Evolutionary conservation across 2,888 invertebrate species (phyloP).

Genomic region (Gibbula magus): DNA sequence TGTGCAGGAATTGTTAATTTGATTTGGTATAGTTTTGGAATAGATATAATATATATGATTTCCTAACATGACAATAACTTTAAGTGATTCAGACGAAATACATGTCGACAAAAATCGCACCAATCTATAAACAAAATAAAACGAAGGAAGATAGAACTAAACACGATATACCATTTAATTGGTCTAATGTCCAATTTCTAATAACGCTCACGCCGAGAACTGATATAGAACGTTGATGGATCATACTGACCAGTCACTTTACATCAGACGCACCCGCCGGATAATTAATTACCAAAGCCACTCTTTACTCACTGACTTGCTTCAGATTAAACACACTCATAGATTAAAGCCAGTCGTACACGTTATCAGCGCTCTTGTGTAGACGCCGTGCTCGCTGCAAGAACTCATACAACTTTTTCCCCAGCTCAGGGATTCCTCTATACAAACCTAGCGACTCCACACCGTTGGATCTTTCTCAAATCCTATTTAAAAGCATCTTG

Average conservation of each 20-base stretch:
- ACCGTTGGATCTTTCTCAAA: slow-evolving; percentile 8
- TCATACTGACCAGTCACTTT: background rate
- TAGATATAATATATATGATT: too few species aligned
- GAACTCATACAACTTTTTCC: background rate
- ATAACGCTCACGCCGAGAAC: too few species aligned
- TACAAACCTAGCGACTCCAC: background rate
- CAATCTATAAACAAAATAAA: too few species aligned
- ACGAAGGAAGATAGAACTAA: too few species aligned
- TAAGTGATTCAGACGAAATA: too few species aligned
- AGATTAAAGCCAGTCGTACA: slow-evolving; percentile 5
- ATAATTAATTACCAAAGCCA: slow-evolving; percentile 16
- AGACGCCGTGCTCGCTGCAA: background rate
- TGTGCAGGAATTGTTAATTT: too few species aligned
- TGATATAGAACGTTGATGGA: background rate
- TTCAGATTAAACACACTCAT: slow-evolving; percentile 9
- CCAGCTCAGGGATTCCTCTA: slow-evolving; percentile 4
- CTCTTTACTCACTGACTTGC: slow-evolving; percentile 6
- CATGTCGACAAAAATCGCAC: too few species aligned
- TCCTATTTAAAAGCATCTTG: slow-evolving; percentile 21
- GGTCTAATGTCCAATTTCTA: too few species aligned
- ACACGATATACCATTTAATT: too few species aligned
- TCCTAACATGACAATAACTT: too few species aligned
- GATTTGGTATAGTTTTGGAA: too few species aligned
- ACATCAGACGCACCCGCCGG: background rate
- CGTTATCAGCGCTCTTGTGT: background rate